Conservation (phyloP, 2,797 vertebrate species). For the Gephyroberyx darwinii region DNA sequence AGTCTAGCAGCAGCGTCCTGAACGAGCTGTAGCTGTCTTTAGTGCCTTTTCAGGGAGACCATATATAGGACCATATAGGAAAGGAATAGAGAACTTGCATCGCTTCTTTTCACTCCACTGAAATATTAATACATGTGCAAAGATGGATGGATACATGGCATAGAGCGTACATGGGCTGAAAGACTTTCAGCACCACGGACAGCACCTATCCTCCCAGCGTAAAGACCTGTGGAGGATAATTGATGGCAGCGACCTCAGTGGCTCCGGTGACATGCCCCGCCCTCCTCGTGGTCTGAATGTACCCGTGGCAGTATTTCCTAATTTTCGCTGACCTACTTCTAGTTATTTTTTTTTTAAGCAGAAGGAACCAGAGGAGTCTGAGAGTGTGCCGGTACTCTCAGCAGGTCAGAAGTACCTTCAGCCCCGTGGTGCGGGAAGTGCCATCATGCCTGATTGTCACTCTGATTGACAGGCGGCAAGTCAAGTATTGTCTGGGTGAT, state of each 20-base stretch:
- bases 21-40: too few species aligned
- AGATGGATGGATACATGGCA: neutral
- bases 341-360: constrained; percentile 4
- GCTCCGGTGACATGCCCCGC: neutral
- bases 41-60: too few species aligned
- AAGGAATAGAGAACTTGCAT: constrained; percentile 50
- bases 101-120: constrained; percentile 43
- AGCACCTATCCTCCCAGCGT: constrained; percentile 1
- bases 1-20: too few species aligned
- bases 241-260: neutral
- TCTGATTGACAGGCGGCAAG: neutral
- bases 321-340: constrained; percentile 18
- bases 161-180: neutral
- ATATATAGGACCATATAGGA: too few species aligned
- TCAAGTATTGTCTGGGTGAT: neutral
- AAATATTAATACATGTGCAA: constrained; percentile 31
- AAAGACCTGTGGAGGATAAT: constrained; percentile 12
- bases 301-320: neutral
- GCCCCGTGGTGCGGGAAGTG: neutral
- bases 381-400: neutral
- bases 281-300: neutral
- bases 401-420: neutral
- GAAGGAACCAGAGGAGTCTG: neutral
- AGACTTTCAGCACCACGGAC: neutral
- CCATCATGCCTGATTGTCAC: neutral